Conservation (phyloP, 2,888 invertebrate species). For the Elegia similella region DNA sequence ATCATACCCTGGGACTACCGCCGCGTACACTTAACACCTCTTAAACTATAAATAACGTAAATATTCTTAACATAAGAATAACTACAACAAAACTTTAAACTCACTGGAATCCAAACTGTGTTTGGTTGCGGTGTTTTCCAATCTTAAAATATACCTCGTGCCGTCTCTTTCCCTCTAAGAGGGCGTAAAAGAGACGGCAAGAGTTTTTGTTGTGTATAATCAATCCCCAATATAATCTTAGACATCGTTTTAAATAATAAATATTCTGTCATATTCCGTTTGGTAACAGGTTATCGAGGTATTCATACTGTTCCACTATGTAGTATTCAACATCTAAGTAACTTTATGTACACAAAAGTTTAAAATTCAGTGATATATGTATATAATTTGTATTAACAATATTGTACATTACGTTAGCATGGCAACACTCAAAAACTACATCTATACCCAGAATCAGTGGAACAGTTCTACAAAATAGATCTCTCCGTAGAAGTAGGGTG, state of each 20-base stretch:
- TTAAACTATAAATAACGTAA: conserved; percentile 55
- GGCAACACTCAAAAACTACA: conserved; percentile 18
- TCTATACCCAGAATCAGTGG: conserved; percentile 28
- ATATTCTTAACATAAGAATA: conserved; percentile 79
- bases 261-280: conserved; percentile 25
- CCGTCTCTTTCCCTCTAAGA: conserved; percentile 3
- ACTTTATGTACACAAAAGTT: conserved; percentile 33
- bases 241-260: conserved; percentile 20
- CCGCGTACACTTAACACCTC: conserved; percentile 38
- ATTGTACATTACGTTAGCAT: conserved; percentile 25
- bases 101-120: conserved; percentile 19
- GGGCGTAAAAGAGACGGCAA: neutral
- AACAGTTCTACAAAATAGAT: conserved; percentile 40
- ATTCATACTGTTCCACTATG: conserved; percentile 58
- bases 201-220: neutral
- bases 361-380: conserved; percentile 21
- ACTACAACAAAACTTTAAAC: conserved; percentile 44
- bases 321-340: conserved; percentile 34
- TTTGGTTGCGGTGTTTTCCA: neutral
- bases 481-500: conserved; percentile 29
- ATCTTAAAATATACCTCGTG: neutral
- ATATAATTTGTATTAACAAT: conserved; percentile 26
- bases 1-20: conserved; percentile 54
- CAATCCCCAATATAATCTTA: conserved; percentile 15
- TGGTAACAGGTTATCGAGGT: conserved; percentile 66